phyloP scores from a whole-genome alignment of 2,113 vertebrate genomes.

The Myodes glareolus region DNA sequence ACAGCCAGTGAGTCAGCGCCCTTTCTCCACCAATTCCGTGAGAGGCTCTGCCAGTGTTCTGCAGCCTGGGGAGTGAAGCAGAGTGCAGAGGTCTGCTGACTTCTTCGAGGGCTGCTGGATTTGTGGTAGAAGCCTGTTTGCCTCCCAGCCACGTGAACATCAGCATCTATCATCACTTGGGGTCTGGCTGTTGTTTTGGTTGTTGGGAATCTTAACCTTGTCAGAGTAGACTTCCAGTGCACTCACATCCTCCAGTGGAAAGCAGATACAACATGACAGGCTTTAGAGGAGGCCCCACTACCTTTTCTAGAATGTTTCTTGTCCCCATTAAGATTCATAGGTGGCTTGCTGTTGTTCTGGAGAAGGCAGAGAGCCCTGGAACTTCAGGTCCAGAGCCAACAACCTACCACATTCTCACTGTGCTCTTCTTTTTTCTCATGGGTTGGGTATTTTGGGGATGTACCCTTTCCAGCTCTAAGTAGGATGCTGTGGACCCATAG shows the following conservation, averaged over 20 bases:
- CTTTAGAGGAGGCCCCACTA: background rate
- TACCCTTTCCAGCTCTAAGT: background rate
- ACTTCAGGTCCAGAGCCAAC: no score
- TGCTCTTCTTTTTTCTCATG: background rate
- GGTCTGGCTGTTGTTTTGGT: background rate
- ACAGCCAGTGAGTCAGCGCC: background rate
- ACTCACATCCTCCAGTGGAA: background rate
- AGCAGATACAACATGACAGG: background rate
- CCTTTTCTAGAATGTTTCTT: background rate
- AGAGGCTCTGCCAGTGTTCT: background rate
- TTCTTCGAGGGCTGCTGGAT: background rate
- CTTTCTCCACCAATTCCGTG: background rate
- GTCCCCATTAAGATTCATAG: background rate
- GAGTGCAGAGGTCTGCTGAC: background rate
- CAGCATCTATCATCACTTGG: background rate
- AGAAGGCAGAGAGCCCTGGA: accelerated
- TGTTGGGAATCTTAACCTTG: background rate
- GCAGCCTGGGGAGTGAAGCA: background rate
- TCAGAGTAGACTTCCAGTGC: no score
- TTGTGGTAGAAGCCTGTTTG: background rate
- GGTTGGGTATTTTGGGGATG: background rate
- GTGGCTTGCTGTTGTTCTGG: background rate
- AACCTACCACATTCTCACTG: accelerated
- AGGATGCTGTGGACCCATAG: no score
- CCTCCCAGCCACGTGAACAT: background rate